Percentiles rank a stretch among this genome's conserved stretches.
Conservation (phyloP, 2,797 vertebrate genomes). For the Saguinus oedipus region DNA sequence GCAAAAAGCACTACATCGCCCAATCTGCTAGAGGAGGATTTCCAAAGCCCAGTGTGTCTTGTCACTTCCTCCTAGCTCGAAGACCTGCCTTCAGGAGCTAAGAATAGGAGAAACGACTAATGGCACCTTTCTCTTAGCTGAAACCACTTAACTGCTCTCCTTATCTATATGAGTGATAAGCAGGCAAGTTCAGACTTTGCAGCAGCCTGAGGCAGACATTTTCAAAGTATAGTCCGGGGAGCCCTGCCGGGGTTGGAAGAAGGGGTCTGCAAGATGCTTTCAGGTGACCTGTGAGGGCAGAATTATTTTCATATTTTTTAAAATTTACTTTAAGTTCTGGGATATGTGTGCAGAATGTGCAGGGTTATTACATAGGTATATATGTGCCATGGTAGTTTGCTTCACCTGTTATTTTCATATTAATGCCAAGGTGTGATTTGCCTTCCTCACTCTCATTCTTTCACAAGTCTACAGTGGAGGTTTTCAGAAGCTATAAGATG, state of each 20-base stretch:
- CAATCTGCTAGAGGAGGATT: not conserved
- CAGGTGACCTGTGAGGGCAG: not conserved
- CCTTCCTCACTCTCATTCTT: not conserved
- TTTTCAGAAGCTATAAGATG: not conserved
- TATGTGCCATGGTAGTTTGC: not conserved
- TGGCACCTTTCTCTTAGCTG: not conserved
- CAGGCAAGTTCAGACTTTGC: not conserved
- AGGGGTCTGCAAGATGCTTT: not conserved
- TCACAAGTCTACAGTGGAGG: not conserved
- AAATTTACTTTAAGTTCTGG: not conserved
- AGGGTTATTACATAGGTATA: not conserved
- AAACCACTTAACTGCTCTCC: not conserved
- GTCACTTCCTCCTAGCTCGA: not conserved
- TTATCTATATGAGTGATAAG: not conserved
- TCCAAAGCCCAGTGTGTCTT: not conserved
- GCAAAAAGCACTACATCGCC: not conserved
- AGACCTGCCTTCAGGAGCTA: constrained; percentile 7
- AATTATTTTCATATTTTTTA: not conserved
- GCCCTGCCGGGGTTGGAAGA: not conserved
- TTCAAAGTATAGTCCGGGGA: not conserved
- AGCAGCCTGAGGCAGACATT: not conserved
- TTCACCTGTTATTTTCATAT: not conserved
- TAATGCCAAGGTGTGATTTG: not conserved
- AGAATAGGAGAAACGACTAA: not conserved
- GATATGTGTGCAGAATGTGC: not conserved